A percentile compares a stretch with the other conserved stretches of the same genome.
Evolutionary conservation across 2,113 vertebrate species (phyloP).

Genomic region (Leucosticte australis): DNA sequence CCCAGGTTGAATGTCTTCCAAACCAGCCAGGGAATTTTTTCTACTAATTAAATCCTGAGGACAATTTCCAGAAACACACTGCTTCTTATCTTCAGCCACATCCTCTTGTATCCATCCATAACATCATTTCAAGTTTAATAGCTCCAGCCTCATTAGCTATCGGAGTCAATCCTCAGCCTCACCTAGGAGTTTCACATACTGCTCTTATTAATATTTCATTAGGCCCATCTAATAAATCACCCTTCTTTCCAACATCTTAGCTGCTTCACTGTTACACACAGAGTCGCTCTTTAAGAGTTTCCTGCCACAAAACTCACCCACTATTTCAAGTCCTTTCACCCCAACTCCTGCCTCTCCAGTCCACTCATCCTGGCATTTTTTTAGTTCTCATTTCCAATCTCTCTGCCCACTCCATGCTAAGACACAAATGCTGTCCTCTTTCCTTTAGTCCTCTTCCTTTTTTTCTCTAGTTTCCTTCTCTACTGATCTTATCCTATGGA

Average conservation of each 20-base stretch:
- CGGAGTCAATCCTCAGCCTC: accelerated
- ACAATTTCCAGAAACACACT: neutral
- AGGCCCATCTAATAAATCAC: neutral
- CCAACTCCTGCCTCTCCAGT: neutral
- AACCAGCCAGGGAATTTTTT: neutral
- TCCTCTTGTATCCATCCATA: neutral
- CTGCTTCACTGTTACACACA: neutral
- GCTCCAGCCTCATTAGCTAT: neutral
- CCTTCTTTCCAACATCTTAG: neutral
- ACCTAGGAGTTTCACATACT: neutral
- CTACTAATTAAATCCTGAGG: neutral
- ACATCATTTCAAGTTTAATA: neutral
- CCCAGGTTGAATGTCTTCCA: neutral
- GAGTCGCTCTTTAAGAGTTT: neutral
- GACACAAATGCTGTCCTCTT: neutral
- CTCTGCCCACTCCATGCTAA: neutral
- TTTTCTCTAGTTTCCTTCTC: neutral
- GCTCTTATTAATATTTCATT: neutral
- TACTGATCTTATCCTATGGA: neutral
- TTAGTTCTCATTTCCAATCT: neutral
- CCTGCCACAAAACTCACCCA: neutral
- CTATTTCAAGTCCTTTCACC: neutral
- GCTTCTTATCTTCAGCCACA: neutral
- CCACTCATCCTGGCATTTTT: neutral
- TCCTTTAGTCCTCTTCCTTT: neutral